These are phyloP conservation scores for Wasmannia auropunctata DNA, from an alignment of 1,140 invertebrate species.

Conservation along the genomic window DNA sequence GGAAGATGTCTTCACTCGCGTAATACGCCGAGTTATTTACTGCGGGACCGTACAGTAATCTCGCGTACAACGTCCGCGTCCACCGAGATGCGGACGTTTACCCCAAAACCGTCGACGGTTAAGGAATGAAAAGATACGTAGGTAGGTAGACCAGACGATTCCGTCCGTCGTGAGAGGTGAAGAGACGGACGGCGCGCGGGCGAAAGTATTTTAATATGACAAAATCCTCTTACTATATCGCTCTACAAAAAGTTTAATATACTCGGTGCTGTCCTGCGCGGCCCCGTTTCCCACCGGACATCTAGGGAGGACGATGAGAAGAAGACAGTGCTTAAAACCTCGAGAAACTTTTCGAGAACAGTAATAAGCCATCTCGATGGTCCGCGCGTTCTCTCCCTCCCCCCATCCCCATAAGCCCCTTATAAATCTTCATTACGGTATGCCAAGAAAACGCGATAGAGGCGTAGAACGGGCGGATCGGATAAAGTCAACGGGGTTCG, in stretches of 20 bases:
- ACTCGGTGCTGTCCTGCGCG: conserved; percentile 64
- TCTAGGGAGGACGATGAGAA: not conserved
- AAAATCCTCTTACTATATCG: conserved; percentile 73
- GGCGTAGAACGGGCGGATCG: conserved; percentile 56
- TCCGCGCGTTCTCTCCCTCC: conserved; percentile 54
- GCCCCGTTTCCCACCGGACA: conserved; percentile 24
- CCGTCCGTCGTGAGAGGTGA: conserved; percentile 9
- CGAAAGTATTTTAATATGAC: conserved; percentile 75
- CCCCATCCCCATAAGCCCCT: conserved; percentile 59
- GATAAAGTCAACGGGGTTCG: conserved; percentile 62
- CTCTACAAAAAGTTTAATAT: conserved; percentile 78
- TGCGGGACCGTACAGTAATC: conserved; percentile 2
- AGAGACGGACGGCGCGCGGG: conserved; percentile 14
- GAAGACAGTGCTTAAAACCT: conserved; percentile 65
- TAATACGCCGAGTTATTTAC: conserved; percentile 46
- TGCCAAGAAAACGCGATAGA: conserved; percentile 69
- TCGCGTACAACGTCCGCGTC: not conserved
- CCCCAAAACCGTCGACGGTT: not conserved
- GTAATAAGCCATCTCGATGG: conserved; percentile 78
- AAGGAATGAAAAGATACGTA: conserved; percentile 22
- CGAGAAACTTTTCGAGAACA: conserved; percentile 74
- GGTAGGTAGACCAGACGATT: conserved; percentile 33
- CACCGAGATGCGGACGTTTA: not conserved
- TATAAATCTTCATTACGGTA: conserved; percentile 82
- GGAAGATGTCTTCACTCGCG: not conserved